Conservation (phyloP, 2,888 invertebrate genomes). For the Ptilodon capucinus region DNA sequence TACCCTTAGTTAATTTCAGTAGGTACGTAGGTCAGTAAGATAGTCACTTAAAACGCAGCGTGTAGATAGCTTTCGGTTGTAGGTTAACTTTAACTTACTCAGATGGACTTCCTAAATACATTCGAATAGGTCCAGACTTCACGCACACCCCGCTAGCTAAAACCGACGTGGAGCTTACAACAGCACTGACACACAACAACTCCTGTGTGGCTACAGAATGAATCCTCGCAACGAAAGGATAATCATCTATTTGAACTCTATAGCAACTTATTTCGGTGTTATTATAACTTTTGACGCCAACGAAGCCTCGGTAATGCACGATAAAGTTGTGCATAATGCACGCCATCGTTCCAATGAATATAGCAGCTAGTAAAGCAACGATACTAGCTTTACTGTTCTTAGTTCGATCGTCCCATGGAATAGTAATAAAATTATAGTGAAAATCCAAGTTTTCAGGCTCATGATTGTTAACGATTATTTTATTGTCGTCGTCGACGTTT, state of each 20-base stretch:
- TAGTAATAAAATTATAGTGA: slow-evolving; percentile 58
- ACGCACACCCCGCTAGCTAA: slow-evolving; percentile 60
- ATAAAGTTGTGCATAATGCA: slow-evolving; percentile 54
- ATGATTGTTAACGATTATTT: slow-evolving; percentile 42
- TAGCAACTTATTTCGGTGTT: slow-evolving; percentile 51
- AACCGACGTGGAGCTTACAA: slow-evolving; percentile 53
- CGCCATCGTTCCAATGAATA: slow-evolving; percentile 52
- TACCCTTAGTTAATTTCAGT: too few species aligned
- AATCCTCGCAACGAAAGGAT: slow-evolving; percentile 61
- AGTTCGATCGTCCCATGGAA: slow-evolving; percentile 68
- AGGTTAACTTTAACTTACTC: slow-evolving; percentile 59
- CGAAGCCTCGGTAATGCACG: slow-evolving; percentile 52
- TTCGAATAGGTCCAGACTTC: slow-evolving; percentile 56
- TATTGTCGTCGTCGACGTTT: slow-evolving; percentile 35
- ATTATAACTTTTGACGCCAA: slow-evolving; percentile 9
- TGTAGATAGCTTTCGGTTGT: too few species aligned
- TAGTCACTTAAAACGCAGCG: too few species aligned
- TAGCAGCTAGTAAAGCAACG: slow-evolving; percentile 48
- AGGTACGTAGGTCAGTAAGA: too few species aligned
- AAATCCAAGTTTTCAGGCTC: slow-evolving; percentile 46
- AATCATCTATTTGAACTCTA: slow-evolving; percentile 53
- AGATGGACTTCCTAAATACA: slow-evolving; percentile 51
- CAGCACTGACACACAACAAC: slow-evolving; percentile 65
- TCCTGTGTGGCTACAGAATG: slow-evolving; percentile 54
- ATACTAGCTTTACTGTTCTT: slow-evolving; percentile 59